Percentiles rank a stretch among this genome's conserved stretches.
Conservation (phyloP, 2,797 vertebrate genomes). For the Tragopan temminckii region DNA sequence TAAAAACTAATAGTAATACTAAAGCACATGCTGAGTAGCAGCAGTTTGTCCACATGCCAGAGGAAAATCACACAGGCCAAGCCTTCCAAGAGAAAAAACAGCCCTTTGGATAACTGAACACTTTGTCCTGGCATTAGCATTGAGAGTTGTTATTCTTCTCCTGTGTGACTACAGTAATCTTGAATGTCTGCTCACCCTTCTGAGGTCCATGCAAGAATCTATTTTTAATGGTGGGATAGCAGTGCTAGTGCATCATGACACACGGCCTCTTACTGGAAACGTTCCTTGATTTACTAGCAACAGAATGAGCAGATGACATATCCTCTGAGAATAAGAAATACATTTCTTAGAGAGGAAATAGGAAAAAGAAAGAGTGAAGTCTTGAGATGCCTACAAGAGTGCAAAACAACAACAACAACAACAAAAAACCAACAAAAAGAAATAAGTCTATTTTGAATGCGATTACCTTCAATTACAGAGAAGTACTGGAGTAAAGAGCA, state of each 20-base stretch:
- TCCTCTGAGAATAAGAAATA: not conserved
- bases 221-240: conserved; percentile 67
- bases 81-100: conserved; percentile 33
- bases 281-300: not conserved
- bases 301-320: not conserved
- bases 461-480: not conserved
- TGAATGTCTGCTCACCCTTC: conserved; percentile 25
- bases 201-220: conserved; percentile 6
- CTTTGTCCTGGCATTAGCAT: not conserved
- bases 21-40: not conserved
- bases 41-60: not conserved
- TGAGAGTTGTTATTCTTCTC: conserved; percentile 18
- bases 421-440: not conserved
- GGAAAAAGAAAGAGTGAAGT: not conserved
- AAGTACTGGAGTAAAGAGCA: not conserved
- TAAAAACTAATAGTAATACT: not conserved
- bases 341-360: not conserved
- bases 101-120: conserved; percentile 30
- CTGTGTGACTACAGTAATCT: conserved; percentile 10
- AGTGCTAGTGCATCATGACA: not conserved
- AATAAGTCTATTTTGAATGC: not conserved
- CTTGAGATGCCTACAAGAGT: not conserved
- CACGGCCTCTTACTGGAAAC: conserved; percentile 46
- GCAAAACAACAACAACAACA: not conserved
- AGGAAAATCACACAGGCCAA: not conserved